Evolutionary conservation across 2,797 vertebrate genomes (phyloP).

Genomic region (Chloroceryle inda): DNA sequence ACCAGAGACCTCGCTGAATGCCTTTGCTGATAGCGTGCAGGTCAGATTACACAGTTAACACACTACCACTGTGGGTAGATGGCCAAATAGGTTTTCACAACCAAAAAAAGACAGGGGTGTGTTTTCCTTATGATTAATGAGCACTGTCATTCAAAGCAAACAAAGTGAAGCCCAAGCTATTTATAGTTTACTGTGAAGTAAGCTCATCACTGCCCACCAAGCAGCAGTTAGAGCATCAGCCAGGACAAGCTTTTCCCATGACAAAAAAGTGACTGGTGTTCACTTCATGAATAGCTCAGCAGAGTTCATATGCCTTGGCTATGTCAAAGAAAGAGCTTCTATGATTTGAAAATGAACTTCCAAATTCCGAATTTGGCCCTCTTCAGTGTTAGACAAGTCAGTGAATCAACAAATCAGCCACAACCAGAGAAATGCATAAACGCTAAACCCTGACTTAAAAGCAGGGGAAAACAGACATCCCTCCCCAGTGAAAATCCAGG

Average conservation of each 20-base stretch:
- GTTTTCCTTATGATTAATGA: not conserved
- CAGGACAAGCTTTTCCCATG: not conserved
- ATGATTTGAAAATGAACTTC: not conserved
- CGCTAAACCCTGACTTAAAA: not conserved
- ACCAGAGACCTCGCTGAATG: not conserved
- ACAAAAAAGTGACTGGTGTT: not conserved
- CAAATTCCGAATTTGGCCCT: not conserved
- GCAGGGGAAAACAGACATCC: not conserved
- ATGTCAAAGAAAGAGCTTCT: not conserved
- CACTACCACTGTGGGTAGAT: accelerated
- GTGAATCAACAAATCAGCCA: not conserved
- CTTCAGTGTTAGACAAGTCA: not conserved
- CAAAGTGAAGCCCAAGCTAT: not conserved
- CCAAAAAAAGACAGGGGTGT: not conserved
- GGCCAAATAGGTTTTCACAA: not conserved
- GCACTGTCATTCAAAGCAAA: constrained; percentile 4
- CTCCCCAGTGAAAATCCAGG: not conserved
- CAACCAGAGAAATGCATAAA: not conserved
- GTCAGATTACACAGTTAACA: not conserved
- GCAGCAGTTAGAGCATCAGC: not conserved
- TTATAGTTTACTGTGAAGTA: not conserved
- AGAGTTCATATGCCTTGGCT: not conserved
- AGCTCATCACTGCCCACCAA: not conserved
- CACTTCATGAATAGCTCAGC: not conserved
- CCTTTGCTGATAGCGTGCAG: not conserved